phyloP scores from a whole-genome alignment of 1,140 invertebrate genomes.

The Babylonia areolata region DNA sequence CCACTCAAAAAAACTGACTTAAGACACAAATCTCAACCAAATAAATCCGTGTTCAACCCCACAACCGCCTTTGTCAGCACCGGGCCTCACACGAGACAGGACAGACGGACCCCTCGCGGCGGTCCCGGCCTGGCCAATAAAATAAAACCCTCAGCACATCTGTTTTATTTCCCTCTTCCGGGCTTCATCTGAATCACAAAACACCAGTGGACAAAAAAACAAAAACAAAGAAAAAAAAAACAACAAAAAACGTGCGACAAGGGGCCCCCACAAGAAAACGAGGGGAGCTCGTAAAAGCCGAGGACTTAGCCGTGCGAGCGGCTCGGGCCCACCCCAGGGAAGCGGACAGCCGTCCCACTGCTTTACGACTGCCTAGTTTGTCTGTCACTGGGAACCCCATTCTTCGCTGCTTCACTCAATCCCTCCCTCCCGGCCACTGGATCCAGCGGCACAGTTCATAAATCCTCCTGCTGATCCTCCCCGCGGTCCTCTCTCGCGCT shows the following conservation, averaged over 20 bases:
- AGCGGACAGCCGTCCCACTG: not conserved
- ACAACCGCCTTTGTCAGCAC: not conserved
- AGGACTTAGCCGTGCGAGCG: not conserved
- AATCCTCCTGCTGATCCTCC: not conserved
- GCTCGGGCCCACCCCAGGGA: not conserved
- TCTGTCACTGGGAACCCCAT: not conserved
- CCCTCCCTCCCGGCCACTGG: not conserved
- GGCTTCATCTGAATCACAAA: constrained; percentile 3
- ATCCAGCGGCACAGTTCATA: not conserved
- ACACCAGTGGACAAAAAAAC: not conserved
- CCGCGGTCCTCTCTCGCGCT: not conserved
- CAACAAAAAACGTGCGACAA: too few species aligned
- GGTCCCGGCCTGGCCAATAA: not conserved
- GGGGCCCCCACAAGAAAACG: too few species aligned
- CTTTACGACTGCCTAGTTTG: not conserved
- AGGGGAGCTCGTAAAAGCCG: not conserved
- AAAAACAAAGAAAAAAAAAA: not conserved
- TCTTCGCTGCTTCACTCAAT: not conserved
- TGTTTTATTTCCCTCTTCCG: not conserved
- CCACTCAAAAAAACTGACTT: too few species aligned
- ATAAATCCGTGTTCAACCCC: not conserved
- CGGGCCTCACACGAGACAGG: not conserved
- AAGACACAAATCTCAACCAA: not conserved
- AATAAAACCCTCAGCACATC: not conserved
- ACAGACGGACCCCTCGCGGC: not conserved